These are phyloP conservation scores for Phenganax stokvisi DNA, from an alignment of 92 coral and sea anemone genomes.

Conservation along the genomic window DNA sequence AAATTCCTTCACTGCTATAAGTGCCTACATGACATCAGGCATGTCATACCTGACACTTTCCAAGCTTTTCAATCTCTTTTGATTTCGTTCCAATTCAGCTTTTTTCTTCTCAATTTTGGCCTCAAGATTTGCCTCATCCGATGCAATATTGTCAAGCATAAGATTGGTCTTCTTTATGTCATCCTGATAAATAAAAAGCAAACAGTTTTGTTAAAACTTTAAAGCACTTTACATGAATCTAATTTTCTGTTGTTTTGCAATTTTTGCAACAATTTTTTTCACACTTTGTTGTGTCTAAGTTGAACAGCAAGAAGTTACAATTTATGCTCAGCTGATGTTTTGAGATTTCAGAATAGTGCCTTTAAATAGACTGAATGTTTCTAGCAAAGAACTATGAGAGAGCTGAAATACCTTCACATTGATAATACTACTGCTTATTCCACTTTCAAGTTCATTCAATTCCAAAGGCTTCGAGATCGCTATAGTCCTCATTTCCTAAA, in stretches of 20 bases:
- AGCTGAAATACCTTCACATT: conserved; percentile 63
- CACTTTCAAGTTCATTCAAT: conserved; percentile 91
- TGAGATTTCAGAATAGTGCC: not conserved
- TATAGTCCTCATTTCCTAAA: conserved; percentile 74
- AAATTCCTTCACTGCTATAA: too few relatives aligned
- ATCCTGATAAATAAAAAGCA: conserved; percentile 45
- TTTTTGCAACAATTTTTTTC: too few relatives aligned
- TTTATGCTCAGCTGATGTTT: too few relatives aligned
- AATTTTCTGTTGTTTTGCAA: too few relatives aligned
- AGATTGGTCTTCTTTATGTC: conserved; percentile 86
- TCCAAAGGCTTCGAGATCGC: conserved; percentile 97
- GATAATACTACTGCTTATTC: conserved; percentile 73
- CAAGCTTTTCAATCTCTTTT: conserved; percentile 77
- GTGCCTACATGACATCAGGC: not conserved
- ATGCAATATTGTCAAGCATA: conserved; percentile 98
- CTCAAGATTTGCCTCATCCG: conserved; percentile 97
- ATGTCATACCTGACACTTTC: conserved; percentile 78
- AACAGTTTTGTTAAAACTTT: not conserved
- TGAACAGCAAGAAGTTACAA: too few relatives aligned
- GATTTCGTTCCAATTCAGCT: conserved; percentile 89
- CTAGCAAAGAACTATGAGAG: not conserved
- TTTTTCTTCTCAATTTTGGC: conserved; percentile 96
- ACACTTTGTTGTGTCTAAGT: too few relatives aligned
- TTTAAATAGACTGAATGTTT: not conserved
- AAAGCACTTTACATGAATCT: too few relatives aligned